Conservation (phyloP, 1,140 invertebrate species). For the Caenorhabditis remanei region DNA sequence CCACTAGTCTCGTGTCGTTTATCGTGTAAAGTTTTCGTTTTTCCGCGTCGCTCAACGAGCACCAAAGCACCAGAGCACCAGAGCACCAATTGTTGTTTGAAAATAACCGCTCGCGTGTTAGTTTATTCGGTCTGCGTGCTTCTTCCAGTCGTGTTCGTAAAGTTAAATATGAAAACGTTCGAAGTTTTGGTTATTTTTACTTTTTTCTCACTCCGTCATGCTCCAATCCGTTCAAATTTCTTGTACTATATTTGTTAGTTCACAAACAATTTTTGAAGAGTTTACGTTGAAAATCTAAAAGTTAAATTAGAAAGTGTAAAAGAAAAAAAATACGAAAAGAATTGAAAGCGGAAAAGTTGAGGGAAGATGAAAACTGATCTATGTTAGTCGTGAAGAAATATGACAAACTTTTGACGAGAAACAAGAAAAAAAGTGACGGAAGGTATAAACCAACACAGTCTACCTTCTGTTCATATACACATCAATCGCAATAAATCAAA, state of each 20-base stretch:
- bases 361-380: slow-evolving; percentile 48
- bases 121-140: slow-evolving; percentile 21
- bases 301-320: neutral
- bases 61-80: neutral
- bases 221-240: no score
- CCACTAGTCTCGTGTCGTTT: neutral
- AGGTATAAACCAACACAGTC: neutral
- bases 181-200: neutral
- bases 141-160: neutral
- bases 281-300: neutral
- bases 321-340: neutral
- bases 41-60: neutral
- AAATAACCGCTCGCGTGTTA: neutral
- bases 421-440: neutral
- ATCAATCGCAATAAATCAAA: neutral
- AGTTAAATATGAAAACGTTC: slow-evolving; percentile 15
- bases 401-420: slow-evolving; percentile 41
- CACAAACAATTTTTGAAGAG: no score
- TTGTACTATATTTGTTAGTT: no score
- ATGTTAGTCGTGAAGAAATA: slow-evolving; percentile 1
- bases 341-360: neutral
- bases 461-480: neutral
- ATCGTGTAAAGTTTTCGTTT: neutral
- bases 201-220: neutral
- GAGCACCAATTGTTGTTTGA: slow-evolving; percentile 47